Conservation (phyloP, 2,888 invertebrate species). For the Tupiocoris notatus region DNA sequence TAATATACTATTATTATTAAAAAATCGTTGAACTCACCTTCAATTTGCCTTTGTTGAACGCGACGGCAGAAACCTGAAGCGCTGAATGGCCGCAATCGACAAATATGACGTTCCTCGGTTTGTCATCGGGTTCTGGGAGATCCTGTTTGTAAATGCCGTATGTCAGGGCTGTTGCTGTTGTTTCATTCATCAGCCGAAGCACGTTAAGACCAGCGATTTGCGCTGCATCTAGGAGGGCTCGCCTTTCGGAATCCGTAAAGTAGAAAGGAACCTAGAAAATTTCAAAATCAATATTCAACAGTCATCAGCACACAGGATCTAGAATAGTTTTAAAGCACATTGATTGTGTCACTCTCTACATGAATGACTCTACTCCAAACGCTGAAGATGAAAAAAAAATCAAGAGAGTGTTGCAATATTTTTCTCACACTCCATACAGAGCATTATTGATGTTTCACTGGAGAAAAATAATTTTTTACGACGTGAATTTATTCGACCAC, state of each 20-base stretch:
- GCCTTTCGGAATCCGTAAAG: conserved; percentile 91
- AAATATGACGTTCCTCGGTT: conserved; percentile 89
- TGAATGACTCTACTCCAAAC: too few relatives aligned
- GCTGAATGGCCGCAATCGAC: conserved; percentile 94
- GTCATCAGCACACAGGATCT: background rate
- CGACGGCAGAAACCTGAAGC: conserved; percentile 84
- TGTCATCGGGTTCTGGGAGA: conserved; percentile 82
- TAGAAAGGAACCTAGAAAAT: conserved; percentile 71
- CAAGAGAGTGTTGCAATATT: too few relatives aligned
- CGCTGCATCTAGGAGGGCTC: conserved; percentile 87
- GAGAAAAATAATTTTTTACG: too few relatives aligned
- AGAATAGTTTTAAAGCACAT: background rate
- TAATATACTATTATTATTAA: too few relatives aligned
- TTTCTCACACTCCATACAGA: too few relatives aligned
- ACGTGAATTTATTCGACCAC: too few relatives aligned
- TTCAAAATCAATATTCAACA: background rate
- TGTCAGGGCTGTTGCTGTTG: conserved; percentile 91
- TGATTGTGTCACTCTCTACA: too few relatives aligned
- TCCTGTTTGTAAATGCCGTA: conserved; percentile 99
- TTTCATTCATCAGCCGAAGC: conserved; percentile 92
- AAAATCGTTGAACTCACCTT: conserved; percentile 56
- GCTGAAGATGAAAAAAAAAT: too few relatives aligned
- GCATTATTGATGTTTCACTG: too few relatives aligned
- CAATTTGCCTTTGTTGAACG: conserved; percentile 93
- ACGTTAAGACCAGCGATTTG: conserved; percentile 91